Evolutionary conservation across 2,888 invertebrate species (phyloP).

Genomic region (Scaptomyza cyrtandrae): DNA sequence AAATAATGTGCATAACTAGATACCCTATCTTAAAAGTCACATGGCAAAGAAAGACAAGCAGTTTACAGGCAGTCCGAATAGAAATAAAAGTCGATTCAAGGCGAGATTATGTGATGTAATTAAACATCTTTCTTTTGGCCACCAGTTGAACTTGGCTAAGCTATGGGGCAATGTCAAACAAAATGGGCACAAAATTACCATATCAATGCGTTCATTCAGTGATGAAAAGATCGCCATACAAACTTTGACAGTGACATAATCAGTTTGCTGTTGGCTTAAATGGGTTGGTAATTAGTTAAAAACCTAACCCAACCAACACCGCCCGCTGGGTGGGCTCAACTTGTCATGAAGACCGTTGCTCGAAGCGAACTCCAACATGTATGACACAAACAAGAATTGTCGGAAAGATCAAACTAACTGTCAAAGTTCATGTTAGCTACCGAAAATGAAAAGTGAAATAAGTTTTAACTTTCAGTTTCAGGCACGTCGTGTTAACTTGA

Average conservation of each 20-base stretch:
- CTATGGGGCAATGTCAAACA: constrained; percentile 19
- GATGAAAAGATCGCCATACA: constrained; percentile 2
- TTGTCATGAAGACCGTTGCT: constrained; percentile 5
- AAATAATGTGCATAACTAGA: constrained; percentile 54
- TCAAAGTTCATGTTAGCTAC: constrained; percentile 24
- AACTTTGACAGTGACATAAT: constrained; percentile 63
- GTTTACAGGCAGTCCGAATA: constrained; percentile 8
- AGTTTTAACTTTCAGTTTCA: constrained; percentile 2
- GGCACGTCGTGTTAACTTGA: neutral
- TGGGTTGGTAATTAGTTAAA: constrained; percentile 67
- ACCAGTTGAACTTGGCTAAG: constrained; percentile 62
- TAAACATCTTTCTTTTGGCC: constrained; percentile 61
- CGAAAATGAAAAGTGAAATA: neutral
- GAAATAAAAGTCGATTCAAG: constrained; percentile 50
- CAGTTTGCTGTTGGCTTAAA: constrained; percentile 58
- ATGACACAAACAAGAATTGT: neutral
- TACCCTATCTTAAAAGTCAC: constrained; percentile 7
- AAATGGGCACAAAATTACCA: constrained; percentile 62
- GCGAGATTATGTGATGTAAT: constrained; percentile 66
- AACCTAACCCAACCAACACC: neutral
- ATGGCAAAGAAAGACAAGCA: constrained; percentile 14
- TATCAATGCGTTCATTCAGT: constrained; percentile 53
- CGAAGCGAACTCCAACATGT: constrained; percentile 8
- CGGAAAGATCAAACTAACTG: neutral
- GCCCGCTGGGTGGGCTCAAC: constrained; percentile 9